Percentiles rank a stretch among this genome's conserved stretches.
Evolutionary conservation across 2,888 invertebrate genomes (phyloP).

Genomic region (Ischnus inquisitorius): DNA sequence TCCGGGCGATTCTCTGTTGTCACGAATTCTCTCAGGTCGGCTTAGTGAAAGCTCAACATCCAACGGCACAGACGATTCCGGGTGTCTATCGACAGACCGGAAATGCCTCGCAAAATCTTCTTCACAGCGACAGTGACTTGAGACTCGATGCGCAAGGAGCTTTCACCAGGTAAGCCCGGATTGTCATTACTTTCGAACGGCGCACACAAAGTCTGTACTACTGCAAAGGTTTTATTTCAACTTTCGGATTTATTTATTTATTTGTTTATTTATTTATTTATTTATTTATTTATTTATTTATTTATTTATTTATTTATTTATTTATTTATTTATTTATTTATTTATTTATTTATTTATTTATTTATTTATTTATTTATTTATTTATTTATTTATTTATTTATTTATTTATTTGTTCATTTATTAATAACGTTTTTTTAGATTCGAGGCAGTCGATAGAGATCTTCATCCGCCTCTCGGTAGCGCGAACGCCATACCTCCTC

Average conservation of each 20-base stretch:
- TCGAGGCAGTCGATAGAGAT: constrained; percentile 83
- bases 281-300: too few relatives aligned
- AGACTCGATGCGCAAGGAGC: constrained; percentile 83
- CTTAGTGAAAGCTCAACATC: constrained; percentile 83
- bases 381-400: neutral
- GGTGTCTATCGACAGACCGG: constrained; percentile 82
- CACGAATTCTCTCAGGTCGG: constrained; percentile 79
- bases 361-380: too few relatives aligned
- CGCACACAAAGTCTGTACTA: neutral
- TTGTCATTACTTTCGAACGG: neutral
- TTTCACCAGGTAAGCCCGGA: constrained; percentile 80
- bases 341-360: too few relatives aligned
- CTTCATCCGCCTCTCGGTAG: constrained; percentile 81
- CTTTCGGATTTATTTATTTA: too few relatives aligned
- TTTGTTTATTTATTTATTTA: too few relatives aligned
- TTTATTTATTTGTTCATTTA: neutral
- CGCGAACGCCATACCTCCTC: constrained; percentile 87
- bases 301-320: too few relatives aligned
- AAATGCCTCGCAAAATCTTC: constrained; percentile 81
- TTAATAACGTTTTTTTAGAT: constrained; percentile 79
- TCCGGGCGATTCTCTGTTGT: constrained; percentile 7
- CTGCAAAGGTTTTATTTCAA: too few relatives aligned
- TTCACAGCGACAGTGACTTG: constrained; percentile 84
- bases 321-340: too few relatives aligned
- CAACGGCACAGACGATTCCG: constrained; percentile 82